phyloP scores from a whole-genome alignment of 2,797 vertebrate species.

The Gallirallus australis region DNA sequence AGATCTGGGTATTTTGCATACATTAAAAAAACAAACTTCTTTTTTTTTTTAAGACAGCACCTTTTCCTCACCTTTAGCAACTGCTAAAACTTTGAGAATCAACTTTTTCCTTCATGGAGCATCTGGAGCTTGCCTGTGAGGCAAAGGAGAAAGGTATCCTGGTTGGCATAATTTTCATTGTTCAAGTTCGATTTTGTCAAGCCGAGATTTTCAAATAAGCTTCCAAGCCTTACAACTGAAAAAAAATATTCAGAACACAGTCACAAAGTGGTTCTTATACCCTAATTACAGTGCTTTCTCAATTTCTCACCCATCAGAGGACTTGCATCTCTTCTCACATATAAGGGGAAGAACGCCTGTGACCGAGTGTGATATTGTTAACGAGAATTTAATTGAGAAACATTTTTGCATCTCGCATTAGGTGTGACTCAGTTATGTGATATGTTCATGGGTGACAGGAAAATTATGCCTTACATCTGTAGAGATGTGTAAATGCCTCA shows the following conservation, averaged over 20 bases:
- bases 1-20: background rate
- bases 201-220: background rate
- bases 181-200: background rate
- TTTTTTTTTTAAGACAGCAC: background rate
- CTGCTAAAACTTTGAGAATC: background rate
- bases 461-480: slow-evolving; percentile 42
- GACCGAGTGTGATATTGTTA: slow-evolving; percentile 7
- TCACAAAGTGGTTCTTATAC: background rate
- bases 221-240: background rate
- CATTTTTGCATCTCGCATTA: slow-evolving; percentile 36
- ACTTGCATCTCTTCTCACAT: background rate
- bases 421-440: slow-evolving; percentile 43
- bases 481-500: slow-evolving; percentile 57
- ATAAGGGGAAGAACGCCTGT: background rate
- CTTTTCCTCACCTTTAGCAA: background rate
- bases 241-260: background rate
- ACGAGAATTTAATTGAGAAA: slow-evolving; percentile 56
- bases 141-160: background rate
- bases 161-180: background rate
- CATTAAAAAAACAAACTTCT: background rate
- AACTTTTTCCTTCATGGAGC: background rate
- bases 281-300: slow-evolving; percentile 14
- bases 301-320: slow-evolving; percentile 34
- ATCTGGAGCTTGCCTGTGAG: background rate
- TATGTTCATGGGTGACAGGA: slow-evolving; percentile 23